Evolutionary conservation across 2,888 invertebrate genomes (phyloP).

Genomic region (Apodemia hepburni): DNA sequence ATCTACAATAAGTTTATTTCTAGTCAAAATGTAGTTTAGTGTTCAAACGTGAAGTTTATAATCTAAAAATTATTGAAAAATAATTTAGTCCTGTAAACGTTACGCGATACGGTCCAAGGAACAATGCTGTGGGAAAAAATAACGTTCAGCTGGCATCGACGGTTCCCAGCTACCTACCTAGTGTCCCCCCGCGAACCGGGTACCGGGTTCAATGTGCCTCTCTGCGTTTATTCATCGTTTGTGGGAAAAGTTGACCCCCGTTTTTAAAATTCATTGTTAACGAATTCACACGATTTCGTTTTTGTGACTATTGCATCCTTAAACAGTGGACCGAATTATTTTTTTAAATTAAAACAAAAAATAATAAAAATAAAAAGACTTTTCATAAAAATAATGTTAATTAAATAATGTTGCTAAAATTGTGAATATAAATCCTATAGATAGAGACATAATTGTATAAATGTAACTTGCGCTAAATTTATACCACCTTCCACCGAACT

Average conservation of each 20-base stretch:
- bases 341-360: not conserved
- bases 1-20: slow-evolving; percentile 46
- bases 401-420: slow-evolving; percentile 1
- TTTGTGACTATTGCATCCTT: slow-evolving; percentile 61
- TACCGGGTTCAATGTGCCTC: slow-evolving; percentile 79
- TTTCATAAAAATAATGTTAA: not conserved
- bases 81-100: slow-evolving; percentile 37
- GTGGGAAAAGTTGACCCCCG: slow-evolving; percentile 80
- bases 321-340: slow-evolving; percentile 34
- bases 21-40: slow-evolving; percentile 62
- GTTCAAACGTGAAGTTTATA: slow-evolving; percentile 42
- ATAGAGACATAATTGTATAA: slow-evolving; percentile 22
- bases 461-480: slow-evolving; percentile 56
- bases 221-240: slow-evolving; percentile 79
- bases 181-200: slow-evolving; percentile 71
- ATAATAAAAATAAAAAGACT: slow-evolving; percentile 1
- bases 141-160: slow-evolving; percentile 80
- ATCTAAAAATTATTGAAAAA: slow-evolving; percentile 24
- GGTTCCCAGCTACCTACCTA: slow-evolving; percentile 75
- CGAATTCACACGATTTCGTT: slow-evolving; percentile 73
- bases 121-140: slow-evolving; percentile 82
- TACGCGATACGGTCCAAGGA: slow-evolving; percentile 73
- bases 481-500: slow-evolving; percentile 56
- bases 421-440: not conserved
- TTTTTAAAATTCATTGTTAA: slow-evolving; percentile 75